Base-by-base conservation (phyloP, 2,888 invertebrate genomes). In the Dichetophora obliterata region DNA sequence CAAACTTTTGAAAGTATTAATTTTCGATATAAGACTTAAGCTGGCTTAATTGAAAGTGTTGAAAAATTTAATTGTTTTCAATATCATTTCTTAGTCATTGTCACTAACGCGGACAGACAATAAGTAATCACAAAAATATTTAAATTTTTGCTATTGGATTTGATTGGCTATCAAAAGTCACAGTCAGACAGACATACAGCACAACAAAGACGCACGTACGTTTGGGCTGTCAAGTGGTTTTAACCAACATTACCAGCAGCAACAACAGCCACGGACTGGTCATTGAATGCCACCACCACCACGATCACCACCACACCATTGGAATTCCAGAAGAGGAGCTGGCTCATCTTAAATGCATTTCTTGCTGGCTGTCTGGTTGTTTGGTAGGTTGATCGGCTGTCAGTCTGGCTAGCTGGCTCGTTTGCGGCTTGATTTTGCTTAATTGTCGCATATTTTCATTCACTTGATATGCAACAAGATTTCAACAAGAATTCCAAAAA, bases 401-500 rank as follows among this genome's bases (percentile, higher is more conserved):
- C 63, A 63, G 63, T 63, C 63, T 63, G 63, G 65, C 37, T 16
- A 31, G 34, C 37, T 14, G 4, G 65, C 19, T 19, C 43, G 22
- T 22, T 34, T 19, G 43, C 24, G 19, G 22, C 22, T 59, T 37
- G 71, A 71, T 59, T 73, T 59, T 73, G 72, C 72, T 73, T 73
- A 73, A 73, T 73, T 73, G 72, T 73, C 72, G 72, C 72, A 74
- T 74, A 65, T 65, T 74, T 74, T 65, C 63, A 50, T 34, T n/a
- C 73, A 74, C 65, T 74, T 74, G 73, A 74, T 74, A 74, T 63
- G 27, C 63, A 63, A 52, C 73, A 63, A 74, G 48, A 65, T 65
- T 48, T 68, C 68, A 68, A 48, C 31, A 68, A 68, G 16, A 68
- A 68, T 68, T 50, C 50, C 50, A 24, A 24, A 50, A 50, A 68